These are phyloP conservation scores for Drosophila ironensis DNA, from an alignment of 1,140 invertebrate species.

Conservation along the genomic window DNA sequence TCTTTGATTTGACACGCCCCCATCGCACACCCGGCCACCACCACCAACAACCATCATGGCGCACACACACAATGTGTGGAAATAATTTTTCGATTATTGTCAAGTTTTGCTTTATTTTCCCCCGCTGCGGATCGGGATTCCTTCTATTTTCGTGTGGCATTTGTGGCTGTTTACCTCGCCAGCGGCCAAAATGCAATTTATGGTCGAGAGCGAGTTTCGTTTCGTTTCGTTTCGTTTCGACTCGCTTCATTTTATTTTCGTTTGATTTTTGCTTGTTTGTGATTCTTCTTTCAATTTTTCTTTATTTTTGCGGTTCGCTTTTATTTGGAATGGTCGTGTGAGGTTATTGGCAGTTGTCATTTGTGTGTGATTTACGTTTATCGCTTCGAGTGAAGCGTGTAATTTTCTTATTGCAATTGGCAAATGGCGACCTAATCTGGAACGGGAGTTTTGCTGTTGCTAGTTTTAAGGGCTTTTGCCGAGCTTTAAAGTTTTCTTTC, in stretches of 20 bases:
- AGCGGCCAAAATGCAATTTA: constrained; percentile 75
- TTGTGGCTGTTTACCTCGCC: constrained; percentile 76
- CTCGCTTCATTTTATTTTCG: constrained; percentile 8
- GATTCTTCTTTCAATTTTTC: constrained; percentile 29
- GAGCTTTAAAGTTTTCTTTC: too few relatives aligned
- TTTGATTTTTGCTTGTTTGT: constrained; percentile 25
- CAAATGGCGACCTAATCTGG: constrained; percentile 4
- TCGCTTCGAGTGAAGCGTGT: constrained; percentile 58
- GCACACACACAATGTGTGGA: constrained; percentile 41
- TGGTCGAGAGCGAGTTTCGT: constrained; percentile 48
- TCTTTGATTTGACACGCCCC: constrained; percentile 64
- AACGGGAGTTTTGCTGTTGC: too few relatives aligned
- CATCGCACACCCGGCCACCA: not conserved
- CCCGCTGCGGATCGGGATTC: not conserved
- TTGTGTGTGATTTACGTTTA: constrained; percentile 75
- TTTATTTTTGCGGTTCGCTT: constrained; percentile 20
- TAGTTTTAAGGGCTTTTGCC: too few relatives aligned
- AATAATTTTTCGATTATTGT: constrained; percentile 79
- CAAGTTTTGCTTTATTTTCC: constrained; percentile 69
- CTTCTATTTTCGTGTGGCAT: constrained; percentile 59
- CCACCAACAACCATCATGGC: not conserved
- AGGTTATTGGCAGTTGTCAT: constrained; percentile 73
- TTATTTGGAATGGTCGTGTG: constrained; percentile 46
- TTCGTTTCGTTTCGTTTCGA: constrained; percentile 3
- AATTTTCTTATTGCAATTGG: constrained; percentile 50